Evolutionary conservation across 2,113 vertebrate genomes (phyloP).

Genomic region (Chamaea fasciata): DNA sequence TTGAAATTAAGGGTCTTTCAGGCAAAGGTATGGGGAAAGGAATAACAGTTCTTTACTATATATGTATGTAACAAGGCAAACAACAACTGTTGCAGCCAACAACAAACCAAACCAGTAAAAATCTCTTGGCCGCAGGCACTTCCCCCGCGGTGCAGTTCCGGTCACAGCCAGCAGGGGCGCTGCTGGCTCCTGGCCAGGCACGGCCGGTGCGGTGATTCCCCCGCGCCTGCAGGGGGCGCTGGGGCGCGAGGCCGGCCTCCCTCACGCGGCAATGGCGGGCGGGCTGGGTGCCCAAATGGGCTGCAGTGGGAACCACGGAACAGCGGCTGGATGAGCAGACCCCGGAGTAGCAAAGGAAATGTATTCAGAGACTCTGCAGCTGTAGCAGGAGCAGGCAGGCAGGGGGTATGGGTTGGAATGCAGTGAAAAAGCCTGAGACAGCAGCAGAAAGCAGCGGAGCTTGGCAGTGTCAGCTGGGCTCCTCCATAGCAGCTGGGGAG

Average conservation of each 20-base stretch:
- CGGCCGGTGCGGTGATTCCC: rapidly evolving
- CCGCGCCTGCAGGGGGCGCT: neutral
- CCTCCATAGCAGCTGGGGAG: rapidly evolving
- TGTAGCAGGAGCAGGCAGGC: neutral
- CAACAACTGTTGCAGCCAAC: rapidly evolving
- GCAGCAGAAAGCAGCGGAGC: neutral
- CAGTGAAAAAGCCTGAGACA: rapidly evolving
- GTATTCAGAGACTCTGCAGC: neutral
- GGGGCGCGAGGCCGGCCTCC: rapidly evolving
- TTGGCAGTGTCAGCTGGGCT: rapidly evolving
- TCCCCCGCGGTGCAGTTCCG: neutral
- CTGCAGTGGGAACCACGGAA: rapidly evolving
- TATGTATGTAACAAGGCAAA: neutral
- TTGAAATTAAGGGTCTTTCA: neutral
- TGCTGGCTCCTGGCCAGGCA: neutral
- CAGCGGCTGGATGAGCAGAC: rapidly evolving
- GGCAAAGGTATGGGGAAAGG: neutral
- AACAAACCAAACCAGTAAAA: rapidly evolving
- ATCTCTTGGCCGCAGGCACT: rapidly evolving
- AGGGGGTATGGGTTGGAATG: neutral
- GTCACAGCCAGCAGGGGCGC: neutral
- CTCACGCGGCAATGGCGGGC: rapidly evolving
- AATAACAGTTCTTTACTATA: neutral
- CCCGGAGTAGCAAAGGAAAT: neutral
- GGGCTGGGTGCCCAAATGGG: rapidly evolving